Base-by-base conservation (phyloP, 2,113 vertebrate species). In the Leuciscus idus region DNA sequence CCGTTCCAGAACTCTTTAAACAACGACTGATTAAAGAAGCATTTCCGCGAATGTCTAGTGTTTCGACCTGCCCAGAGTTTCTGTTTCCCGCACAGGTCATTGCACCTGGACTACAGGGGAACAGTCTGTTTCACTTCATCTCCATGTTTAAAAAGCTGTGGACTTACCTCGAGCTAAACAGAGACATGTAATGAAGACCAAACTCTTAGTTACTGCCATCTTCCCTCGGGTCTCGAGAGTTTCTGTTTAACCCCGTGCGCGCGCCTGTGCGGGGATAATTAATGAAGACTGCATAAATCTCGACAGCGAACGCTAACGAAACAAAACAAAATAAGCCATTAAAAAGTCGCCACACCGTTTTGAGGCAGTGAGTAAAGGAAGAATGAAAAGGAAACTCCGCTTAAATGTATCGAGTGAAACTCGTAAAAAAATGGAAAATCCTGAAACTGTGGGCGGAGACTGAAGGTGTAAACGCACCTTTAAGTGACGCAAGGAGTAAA, bases 111-210 rank as follows among this genome's bases (percentile, higher is more conserved):
- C 2, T 2, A 43, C 43, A 43, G 43, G 8, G 43, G 2, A 43
- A 43, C 6, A 39, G 39, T 43, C 39, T 43, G 50, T 17, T 5
- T 9, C 2, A 10, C 43, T 10, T 43, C 0, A 2, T 52, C 15
- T 52, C 9, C 7, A 13, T 57, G 68, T 43, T 12, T 12, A 36
- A 36, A 36, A 12, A 36, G 6, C 19, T 57, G 12, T 23, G 19
- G 50, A 78, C 76, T 36, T 78, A 78, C 76, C 76, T 59, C 21
- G 76, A 78, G 19, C 52, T 6, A 78, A 78, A 78, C 4, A 12
- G 28, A 78, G 19, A 36, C 17, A 78, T 59, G 52, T 36, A 36
- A 78, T 1, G 4, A 11, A 57, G 36, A 78, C 2, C 9, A 59
- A 2, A 52, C 4, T 19, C 15, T 2, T 30, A 0, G 48, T 11